These are phyloP conservation scores for Uria aalge DNA, from an alignment of 2,113 vertebrate genomes.

Conservation along the genomic window DNA sequence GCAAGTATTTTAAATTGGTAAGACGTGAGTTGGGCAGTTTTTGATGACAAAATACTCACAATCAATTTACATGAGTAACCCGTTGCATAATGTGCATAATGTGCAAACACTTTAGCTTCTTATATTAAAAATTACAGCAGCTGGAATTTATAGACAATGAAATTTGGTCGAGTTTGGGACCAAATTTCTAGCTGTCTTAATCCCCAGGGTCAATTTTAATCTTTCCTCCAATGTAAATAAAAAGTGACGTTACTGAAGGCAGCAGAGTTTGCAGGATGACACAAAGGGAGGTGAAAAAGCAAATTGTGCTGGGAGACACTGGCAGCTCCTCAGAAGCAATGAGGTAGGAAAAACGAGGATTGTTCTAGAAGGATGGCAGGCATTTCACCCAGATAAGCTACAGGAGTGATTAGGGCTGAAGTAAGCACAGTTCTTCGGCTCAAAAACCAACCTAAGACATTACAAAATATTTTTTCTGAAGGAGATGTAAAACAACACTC, in stretches of 20 bases:
- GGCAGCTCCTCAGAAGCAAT: not conserved
- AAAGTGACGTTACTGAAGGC: not conserved
- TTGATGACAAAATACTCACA: not conserved
- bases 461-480: not conserved
- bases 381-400: not conserved
- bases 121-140: not conserved
- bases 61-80: not conserved
- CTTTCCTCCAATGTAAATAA: not conserved
- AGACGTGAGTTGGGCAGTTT: not conserved
- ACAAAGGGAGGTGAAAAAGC: not conserved
- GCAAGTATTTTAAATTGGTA: not conserved
- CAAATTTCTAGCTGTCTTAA: not conserved
- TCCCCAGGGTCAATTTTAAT: not conserved
- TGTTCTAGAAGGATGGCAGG: not conserved
- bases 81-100: not conserved
- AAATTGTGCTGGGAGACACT: not conserved
- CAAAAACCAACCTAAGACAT: not conserved
- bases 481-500: not conserved
- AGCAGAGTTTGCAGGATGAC: not conserved
- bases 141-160: not conserved
- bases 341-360: not conserved
- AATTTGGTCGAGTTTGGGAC: rapidly evolving
- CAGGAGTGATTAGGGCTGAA: not conserved
- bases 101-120: not conserved
- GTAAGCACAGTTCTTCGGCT: not conserved